These are phyloP conservation scores for Masticophis lateralis DNA, from an alignment of 2,797 vertebrate species.

Conservation along the genomic window DNA sequence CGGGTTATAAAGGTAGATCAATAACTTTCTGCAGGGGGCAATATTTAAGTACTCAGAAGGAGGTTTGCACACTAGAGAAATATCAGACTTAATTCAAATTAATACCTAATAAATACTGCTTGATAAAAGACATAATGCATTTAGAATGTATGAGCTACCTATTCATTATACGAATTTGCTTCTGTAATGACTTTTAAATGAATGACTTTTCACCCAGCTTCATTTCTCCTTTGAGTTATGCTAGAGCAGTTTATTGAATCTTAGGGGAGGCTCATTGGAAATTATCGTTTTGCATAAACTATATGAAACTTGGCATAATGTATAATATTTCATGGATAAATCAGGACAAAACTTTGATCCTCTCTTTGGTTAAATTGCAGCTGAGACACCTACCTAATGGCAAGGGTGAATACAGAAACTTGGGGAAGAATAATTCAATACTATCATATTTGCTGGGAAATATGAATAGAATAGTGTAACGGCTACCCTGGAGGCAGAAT, in stretches of 20 bases:
- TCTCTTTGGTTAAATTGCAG: not conserved
- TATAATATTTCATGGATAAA: not conserved
- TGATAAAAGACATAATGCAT: rapidly evolving
- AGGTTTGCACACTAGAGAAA: not conserved
- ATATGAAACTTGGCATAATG: not conserved
- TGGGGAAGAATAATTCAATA: not conserved
- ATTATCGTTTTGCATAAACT: not conserved
- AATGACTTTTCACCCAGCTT: not conserved
- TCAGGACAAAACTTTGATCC: not conserved
- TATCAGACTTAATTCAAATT: slow-evolving; percentile 5
- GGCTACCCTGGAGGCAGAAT: not conserved
- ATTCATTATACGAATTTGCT: slow-evolving; percentile 15
- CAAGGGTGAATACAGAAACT: not conserved
- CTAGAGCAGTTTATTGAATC: not conserved
- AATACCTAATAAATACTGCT: not conserved
- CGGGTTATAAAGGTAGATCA: slow-evolving; percentile 4
- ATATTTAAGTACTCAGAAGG: not conserved
- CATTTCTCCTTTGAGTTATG: slow-evolving; percentile 8
- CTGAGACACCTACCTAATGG: not conserved
- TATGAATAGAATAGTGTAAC: not conserved
- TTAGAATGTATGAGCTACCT: not conserved
- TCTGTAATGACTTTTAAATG: not conserved
- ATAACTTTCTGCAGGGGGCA: not conserved
- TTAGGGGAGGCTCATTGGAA: not conserved
- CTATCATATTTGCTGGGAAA: not conserved